These are phyloP conservation scores for Polylopha cassiicola DNA, from an alignment of 2,888 invertebrate genomes.

Conservation along the genomic window DNA sequence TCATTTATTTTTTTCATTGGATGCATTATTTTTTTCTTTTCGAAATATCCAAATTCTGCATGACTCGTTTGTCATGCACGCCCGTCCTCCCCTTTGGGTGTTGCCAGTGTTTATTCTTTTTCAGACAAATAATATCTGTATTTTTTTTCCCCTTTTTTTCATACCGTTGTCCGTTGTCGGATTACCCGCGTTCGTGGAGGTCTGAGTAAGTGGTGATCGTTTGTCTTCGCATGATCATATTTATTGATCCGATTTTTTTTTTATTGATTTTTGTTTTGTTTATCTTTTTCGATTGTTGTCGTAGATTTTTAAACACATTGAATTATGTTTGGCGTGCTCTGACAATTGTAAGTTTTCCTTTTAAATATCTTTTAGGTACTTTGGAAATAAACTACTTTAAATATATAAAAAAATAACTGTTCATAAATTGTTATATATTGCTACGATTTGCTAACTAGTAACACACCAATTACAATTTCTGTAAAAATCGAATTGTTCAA, in stretches of 20 bases:
- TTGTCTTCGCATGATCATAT: slow-evolving; percentile 37
- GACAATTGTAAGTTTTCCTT: too few relatives aligned
- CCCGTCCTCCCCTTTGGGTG: slow-evolving; percentile 28
- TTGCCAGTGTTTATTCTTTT: slow-evolving; percentile 35
- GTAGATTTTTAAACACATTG: too few relatives aligned
- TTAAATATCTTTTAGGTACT: too few relatives aligned
- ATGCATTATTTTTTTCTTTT: slow-evolving; percentile 29
- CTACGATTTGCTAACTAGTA: too few relatives aligned
- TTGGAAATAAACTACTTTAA: too few relatives aligned
- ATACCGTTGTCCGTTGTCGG: slow-evolving; percentile 73
- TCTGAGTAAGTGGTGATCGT: slow-evolving; percentile 60
- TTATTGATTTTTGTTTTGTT: slow-evolving; percentile 8
- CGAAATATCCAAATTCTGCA: slow-evolving; percentile 33
- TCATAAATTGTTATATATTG: too few relatives aligned
- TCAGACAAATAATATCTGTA: slow-evolving; percentile 63
- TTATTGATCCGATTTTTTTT: slow-evolving; percentile 3
- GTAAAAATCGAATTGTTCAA: too few relatives aligned
- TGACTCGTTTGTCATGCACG: slow-evolving; percentile 44
- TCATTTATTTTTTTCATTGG: slow-evolving; percentile 31
- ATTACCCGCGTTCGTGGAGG: slow-evolving; percentile 72
- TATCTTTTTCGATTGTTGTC: too few relatives aligned
- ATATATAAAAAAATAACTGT: too few relatives aligned
- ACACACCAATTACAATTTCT: too few relatives aligned
- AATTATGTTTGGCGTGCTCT: too few relatives aligned
- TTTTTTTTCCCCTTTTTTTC: slow-evolving; percentile 51